Percentiles rank a stretch among this genome's conserved stretches.
phyloP scores from a whole-genome alignment of 2,888 invertebrate species.

The Carpatolechia fugitivella region DNA sequence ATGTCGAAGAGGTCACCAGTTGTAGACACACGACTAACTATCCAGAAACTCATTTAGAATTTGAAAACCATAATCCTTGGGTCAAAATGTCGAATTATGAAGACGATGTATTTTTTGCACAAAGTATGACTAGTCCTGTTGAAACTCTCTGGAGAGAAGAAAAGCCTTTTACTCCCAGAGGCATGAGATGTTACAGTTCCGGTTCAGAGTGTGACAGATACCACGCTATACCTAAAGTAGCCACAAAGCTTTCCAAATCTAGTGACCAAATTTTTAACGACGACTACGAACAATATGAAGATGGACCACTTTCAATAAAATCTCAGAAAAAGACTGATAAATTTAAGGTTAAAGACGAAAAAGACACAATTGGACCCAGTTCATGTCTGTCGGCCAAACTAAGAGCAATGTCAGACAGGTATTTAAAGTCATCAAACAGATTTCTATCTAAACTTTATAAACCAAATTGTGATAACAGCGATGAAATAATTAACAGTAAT shows the following conservation, averaged over 20 bases:
- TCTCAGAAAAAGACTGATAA: slow-evolving; percentile 73
- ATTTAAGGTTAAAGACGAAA: slow-evolving; percentile 63
- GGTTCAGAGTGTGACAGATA: slow-evolving; percentile 75
- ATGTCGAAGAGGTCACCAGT: slow-evolving; percentile 60
- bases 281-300: slow-evolving; percentile 64
- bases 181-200: slow-evolving; percentile 72
- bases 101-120: slow-evolving; percentile 70
- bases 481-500: slow-evolving; percentile 42
- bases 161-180: slow-evolving; percentile 62
- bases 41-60: slow-evolving; percentile 61
- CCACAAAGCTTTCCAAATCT: slow-evolving; percentile 69
- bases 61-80: slow-evolving; percentile 75
- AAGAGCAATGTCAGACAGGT: slow-evolving; percentile 85
- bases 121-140: slow-evolving; percentile 55
- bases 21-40: slow-evolving; percentile 60
- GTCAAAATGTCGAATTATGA: slow-evolving; percentile 70
- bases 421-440: slow-evolving; percentile 83
- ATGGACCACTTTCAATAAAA: slow-evolving; percentile 49
- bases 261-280: slow-evolving; percentile 78
- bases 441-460: slow-evolving; percentile 84
- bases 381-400: slow-evolving; percentile 84
- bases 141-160: slow-evolving; percentile 64
- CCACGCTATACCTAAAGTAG: slow-evolving; percentile 67
- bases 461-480: slow-evolving; percentile 60
- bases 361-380: slow-evolving; percentile 74